Conservation (phyloP, 2,888 invertebrate genomes). For the Erebia ligea region DNA sequence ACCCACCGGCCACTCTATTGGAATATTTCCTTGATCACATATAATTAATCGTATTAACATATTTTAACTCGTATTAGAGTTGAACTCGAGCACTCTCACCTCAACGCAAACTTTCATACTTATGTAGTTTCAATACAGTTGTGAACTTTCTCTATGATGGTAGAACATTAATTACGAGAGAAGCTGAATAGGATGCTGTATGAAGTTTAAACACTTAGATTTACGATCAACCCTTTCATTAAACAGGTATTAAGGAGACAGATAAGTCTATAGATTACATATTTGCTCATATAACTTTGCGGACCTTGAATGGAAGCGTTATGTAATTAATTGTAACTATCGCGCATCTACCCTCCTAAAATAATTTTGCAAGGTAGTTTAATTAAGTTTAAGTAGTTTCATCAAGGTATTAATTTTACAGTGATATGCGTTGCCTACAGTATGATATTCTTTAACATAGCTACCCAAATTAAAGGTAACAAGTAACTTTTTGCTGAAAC, state of each 20-base stretch:
- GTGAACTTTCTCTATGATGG: conserved; percentile 77
- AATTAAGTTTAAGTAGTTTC: neutral
- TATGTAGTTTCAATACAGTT: conserved; percentile 77
- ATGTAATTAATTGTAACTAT: conserved; percentile 66
- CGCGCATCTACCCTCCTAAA: conserved; percentile 52
- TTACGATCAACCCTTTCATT: conserved; percentile 82
- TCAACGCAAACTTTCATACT: conserved; percentile 73
- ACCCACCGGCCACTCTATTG: conserved; percentile 35
- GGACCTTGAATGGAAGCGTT: conserved; percentile 69
- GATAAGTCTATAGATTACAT: conserved; percentile 75
- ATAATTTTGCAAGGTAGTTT: conserved; percentile 8
- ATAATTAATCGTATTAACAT: conserved; percentile 63
- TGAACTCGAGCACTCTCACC: conserved; percentile 70
- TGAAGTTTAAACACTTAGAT: conserved; percentile 79
- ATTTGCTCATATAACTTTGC: conserved; percentile 72
- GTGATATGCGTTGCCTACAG: neutral
- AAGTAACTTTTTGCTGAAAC: no score
- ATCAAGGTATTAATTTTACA: neutral
- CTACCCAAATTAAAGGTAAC: no score
- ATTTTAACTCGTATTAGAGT: conserved; percentile 73
- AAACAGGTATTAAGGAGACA: conserved; percentile 80
- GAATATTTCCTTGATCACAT: conserved; percentile 45
- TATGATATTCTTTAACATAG: no score
- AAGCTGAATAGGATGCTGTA: conserved; percentile 74
- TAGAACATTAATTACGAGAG: conserved; percentile 77